Percentiles rank a stretch among this genome's conserved stretches.
phyloP scores from a whole-genome alignment of 2,113 vertebrate species.

The Ibidorhyncha struthersii region DNA sequence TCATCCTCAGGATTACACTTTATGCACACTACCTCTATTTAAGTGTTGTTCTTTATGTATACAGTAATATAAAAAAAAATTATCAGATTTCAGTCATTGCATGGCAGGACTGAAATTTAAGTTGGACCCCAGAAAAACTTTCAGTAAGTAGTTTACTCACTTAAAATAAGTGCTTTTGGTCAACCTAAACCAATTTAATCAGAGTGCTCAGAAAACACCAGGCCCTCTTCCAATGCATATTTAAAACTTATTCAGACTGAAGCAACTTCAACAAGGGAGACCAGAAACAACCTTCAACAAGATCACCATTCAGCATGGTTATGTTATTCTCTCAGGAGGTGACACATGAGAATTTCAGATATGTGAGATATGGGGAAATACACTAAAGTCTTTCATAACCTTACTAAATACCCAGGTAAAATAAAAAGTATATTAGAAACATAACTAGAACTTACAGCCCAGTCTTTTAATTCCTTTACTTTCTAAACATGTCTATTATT shows the following conservation, averaged over 20 bases:
- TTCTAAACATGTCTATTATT: not conserved
- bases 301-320: not conserved
- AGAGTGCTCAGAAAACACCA: not conserved
- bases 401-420: not conserved
- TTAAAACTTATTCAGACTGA: not conserved
- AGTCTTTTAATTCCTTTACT: not conserved
- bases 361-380: not conserved
- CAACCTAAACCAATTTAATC: not conserved
- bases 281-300: not conserved
- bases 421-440: not conserved
- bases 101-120: not conserved
- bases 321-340: not conserved
- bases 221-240: not conserved
- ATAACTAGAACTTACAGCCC: not conserved
- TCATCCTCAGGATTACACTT: not conserved
- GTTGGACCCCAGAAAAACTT: not conserved
- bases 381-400: not conserved
- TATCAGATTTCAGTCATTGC: not conserved
- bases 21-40: not conserved
- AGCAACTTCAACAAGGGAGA: not conserved
- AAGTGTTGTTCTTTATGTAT: not conserved
- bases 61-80: not conserved
- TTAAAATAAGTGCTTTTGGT: not conserved
- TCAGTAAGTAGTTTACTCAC: not conserved
- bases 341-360: not conserved